A percentile compares a stretch with the other conserved stretches of the same genome.
These are phyloP conservation scores for Coreoperca whiteheadi DNA, from an alignment of 2,113 vertebrate species.

Conservation along the genomic window DNA sequence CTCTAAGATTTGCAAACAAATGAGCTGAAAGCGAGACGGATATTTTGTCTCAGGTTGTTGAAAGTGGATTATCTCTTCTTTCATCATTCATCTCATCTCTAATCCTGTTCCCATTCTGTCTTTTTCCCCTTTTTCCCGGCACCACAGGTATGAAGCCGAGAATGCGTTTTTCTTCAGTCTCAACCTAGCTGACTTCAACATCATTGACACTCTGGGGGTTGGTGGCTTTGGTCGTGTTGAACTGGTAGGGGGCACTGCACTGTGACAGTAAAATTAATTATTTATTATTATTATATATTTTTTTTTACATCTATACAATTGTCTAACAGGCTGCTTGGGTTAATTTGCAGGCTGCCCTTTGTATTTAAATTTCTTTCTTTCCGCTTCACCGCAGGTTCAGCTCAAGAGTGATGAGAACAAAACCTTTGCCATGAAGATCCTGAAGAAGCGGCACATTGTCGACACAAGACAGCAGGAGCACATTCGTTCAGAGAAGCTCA, in stretches of 20 bases:
- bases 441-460: slow-evolving; percentile 98
- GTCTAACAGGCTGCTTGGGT: neutral
- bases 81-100: slow-evolving; percentile 63
- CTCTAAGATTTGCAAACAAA: slow-evolving; percentile 75
- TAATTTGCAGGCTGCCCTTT: neutral
- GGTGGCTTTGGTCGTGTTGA: slow-evolving; percentile 91
- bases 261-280: neutral
- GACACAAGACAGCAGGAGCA: slow-evolving; percentile 98
- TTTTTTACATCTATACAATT: neutral
- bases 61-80: slow-evolving; percentile 74
- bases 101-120: slow-evolving; percentile 65
- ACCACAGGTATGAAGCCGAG: slow-evolving; percentile 91
- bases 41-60: slow-evolving; percentile 69
- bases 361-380: neutral
- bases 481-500: slow-evolving; percentile 98
- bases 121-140: slow-evolving; percentile 27
- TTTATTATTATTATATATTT: no score
- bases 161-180: slow-evolving; percentile 87
- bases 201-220: slow-evolving; percentile 93
- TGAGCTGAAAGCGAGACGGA: slow-evolving; percentile 55
- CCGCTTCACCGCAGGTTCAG: slow-evolving; percentile 88
- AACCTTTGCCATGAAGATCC: slow-evolving; percentile 99
- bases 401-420: slow-evolving; percentile 97
- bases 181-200: slow-evolving; percentile 87
- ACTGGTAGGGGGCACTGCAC: slow-evolving; percentile 76